Evolutionary conservation across 2,113 vertebrate genomes (phyloP).

Genomic region (Myanophis thanlyinensis): DNA sequence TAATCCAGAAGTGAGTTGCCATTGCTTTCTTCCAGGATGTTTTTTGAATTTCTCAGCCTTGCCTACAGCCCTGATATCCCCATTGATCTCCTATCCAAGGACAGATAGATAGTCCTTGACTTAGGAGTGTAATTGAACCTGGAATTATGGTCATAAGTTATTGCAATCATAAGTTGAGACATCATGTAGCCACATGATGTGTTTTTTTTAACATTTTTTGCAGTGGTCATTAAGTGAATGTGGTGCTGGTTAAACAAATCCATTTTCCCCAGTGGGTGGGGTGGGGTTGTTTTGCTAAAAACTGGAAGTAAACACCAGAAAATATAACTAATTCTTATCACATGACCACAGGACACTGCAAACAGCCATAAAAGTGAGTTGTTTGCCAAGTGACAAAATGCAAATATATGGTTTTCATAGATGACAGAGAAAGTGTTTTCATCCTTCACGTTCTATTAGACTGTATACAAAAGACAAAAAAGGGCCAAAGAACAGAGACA

Average conservation of each 20-base stretch:
- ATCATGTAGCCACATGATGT: neutral
- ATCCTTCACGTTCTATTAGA: neutral
- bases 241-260: neutral
- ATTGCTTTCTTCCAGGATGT: neutral
- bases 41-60: neutral
- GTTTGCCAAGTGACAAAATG: neutral
- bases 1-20: neutral
- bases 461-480: neutral
- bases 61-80: neutral
- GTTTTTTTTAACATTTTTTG: neutral
- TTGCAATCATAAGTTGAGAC: neutral
- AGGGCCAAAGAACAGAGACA: neutral
- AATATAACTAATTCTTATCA: neutral
- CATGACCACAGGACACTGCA: neutral
- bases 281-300: neutral
- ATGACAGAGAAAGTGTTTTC: neutral
- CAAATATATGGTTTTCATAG: neutral
- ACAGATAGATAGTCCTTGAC: neutral
- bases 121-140: no score
- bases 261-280: neutral
- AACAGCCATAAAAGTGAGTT: neutral
- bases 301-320: neutral
- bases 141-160: no score
- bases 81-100: neutral
- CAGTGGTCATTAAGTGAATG: neutral